A percentile compares a stretch with the other conserved stretches of the same genome.
These are phyloP conservation scores for Cosmia pyralina DNA, from an alignment of 2,888 invertebrate species.

Conservation along the genomic window DNA sequence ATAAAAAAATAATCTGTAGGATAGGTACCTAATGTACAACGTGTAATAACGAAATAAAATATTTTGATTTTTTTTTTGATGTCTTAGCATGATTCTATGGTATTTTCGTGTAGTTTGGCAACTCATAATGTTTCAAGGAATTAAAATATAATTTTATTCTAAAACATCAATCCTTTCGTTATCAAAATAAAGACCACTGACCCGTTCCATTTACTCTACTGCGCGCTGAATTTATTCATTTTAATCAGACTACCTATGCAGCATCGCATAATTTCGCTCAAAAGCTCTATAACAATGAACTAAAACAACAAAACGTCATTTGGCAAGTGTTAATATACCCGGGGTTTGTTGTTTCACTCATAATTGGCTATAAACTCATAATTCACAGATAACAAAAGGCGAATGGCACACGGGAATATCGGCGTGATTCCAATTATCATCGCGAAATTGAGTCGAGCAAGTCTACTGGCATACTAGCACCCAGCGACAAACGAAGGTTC, in stretches of 20 bases:
- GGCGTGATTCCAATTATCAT: conserved; percentile 85
- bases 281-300: conserved; percentile 58
- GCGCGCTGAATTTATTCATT: conserved; percentile 37
- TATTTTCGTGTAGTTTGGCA: not conserved
- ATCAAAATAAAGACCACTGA: conserved; percentile 13
- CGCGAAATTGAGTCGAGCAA: conserved; percentile 79
- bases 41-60: too few relatives aligned
- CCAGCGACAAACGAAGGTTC: conserved; percentile 53
- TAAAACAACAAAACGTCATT: conserved; percentile 65
- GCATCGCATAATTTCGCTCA: conserved; percentile 34
- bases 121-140: not conserved
- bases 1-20: too few relatives aligned
- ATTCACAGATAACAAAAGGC: conserved; percentile 83
- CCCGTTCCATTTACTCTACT: not conserved
- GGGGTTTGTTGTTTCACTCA: conserved; percentile 74
- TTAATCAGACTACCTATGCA: conserved; percentile 37
- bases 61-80: too few relatives aligned
- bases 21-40: too few relatives aligned
- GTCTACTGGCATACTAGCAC: conserved; percentile 51
- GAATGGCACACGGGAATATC: conserved; percentile 77
- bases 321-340: conserved; percentile 69
- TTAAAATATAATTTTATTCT: not conserved
- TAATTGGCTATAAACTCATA: conserved; percentile 83
- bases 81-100: not conserved
- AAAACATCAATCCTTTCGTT: not conserved